Evolutionary conservation across 2,113 vertebrate genomes (phyloP), one percentile per base, ranked within the genome.

Genomic region (Paramormyrops kingsleyae): DNA sequence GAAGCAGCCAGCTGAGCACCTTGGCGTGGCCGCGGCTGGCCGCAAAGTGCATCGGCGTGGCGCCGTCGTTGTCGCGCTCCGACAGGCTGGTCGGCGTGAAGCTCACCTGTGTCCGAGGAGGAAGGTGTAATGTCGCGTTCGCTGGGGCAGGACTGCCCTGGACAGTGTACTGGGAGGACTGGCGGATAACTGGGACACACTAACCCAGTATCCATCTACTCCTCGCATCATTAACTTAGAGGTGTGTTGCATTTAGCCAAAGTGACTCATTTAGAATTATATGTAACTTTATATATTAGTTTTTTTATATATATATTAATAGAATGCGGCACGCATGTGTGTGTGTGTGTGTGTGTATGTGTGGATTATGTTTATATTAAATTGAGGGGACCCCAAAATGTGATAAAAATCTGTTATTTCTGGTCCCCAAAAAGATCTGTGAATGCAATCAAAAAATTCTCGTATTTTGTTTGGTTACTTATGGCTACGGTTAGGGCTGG

Each of bases 1-100:
- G 95, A 91, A 99, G 96, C 88, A 99, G 96, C 98, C 98, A 99
- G 96, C 97, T 99, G 89, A 99, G 97, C 90, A 99, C 98, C 94
- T 99, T 99, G 92, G 98, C 93, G 0, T 99, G 98, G 85, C 99
- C 99, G 0, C 97, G 97, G 91, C 99, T 99, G 91, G 98, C 98
- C 0, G 99, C 97, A 0, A 99, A 99, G 93, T 99, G 99, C 98
- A 99, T 98, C 91, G 97, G 97, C 0, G 97, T 99, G 94, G 98
- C 99, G 12, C 98, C 98, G 3, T 98, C 97, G 0, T 94, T 92
- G 0, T 99, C 99, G 88, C 92, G 93, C 93, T 98, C 98, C 0
- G 95, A 94, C 90, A 99, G 96, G 93, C 97, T 97, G 94, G 97
- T 95, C 0, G 97, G 94, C 0, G 98, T 97, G 94, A 97, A 98